phyloP scores from a whole-genome alignment of 2,113 vertebrate species.

The Sigmodon hispidus region DNA sequence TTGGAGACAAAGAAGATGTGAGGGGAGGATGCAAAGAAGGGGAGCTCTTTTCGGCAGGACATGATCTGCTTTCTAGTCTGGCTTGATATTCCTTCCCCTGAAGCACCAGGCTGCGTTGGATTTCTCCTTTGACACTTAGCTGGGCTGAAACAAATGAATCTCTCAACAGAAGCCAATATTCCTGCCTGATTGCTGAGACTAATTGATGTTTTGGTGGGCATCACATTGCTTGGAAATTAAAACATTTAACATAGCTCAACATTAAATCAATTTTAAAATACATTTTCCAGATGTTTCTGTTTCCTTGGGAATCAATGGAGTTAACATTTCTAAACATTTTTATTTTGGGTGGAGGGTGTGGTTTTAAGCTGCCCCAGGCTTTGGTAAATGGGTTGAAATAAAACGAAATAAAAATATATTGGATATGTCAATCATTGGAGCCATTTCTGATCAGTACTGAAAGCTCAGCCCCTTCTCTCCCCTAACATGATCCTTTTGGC shows the following conservation, averaged over 20 bases:
- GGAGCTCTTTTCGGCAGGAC: background rate
- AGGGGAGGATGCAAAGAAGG: background rate
- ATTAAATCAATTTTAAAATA: slow-evolving; percentile 72
- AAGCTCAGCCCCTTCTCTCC: background rate
- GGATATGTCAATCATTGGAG: background rate
- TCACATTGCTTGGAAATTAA: slow-evolving; percentile 71
- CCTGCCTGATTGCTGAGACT: slow-evolving; percentile 65
- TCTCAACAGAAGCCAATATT: slow-evolving; percentile 59
- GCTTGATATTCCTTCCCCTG: background rate
- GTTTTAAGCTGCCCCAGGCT: slow-evolving; percentile 36
- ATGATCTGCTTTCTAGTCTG: background rate
- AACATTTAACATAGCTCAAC: slow-evolving; percentile 70
- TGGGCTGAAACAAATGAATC: slow-evolving; percentile 69
- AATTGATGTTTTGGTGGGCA: slow-evolving; percentile 63
- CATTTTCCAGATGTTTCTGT: slow-evolving; percentile 64
- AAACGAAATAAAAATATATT: background rate
- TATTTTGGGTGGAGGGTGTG: background rate
- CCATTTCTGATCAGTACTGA: background rate
- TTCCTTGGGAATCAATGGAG: slow-evolving; percentile 46
- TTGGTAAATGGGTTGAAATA: slow-evolving; percentile 24
- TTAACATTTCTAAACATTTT: slow-evolving; percentile 32
- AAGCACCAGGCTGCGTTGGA: background rate
- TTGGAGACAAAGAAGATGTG: background rate
- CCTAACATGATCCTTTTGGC: background rate
- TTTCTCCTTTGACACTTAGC: slow-evolving; percentile 59